Evolutionary conservation across 2,797 vertebrate genomes (phyloP).

Genomic region (Valencia hispanica): DNA sequence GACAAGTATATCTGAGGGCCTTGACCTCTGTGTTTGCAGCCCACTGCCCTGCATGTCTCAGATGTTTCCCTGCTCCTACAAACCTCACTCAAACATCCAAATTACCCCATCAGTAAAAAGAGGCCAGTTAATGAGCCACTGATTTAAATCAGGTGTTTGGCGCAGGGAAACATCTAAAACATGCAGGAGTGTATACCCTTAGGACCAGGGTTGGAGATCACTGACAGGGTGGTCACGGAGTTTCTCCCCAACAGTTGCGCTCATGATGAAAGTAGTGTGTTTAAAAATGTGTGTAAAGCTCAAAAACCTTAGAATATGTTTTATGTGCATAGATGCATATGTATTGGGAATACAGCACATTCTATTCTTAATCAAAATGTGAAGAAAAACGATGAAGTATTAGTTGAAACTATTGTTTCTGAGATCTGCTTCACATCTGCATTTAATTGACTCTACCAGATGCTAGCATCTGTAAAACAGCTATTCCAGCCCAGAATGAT

Average conservation of each 20-base stretch:
- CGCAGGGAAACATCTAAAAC: neutral
- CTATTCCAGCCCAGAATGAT: neutral
- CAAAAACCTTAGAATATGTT: neutral
- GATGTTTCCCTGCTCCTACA: neutral
- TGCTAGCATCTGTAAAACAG: too few species aligned
- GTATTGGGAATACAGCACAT: neutral
- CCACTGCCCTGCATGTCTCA: slow-evolving; percentile 5
- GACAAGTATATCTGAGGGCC: neutral
- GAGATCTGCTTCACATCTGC: neutral
- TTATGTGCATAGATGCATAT: neutral
- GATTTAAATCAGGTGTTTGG: neutral
- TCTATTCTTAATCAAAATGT: neutral
- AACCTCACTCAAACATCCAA: neutral
- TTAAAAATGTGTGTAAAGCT: neutral
- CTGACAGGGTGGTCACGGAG: neutral
- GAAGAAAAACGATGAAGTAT: neutral
- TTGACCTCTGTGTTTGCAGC: slow-evolving; percentile 1
- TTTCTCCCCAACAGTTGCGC: neutral
- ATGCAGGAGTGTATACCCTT: neutral
- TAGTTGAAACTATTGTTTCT: neutral
- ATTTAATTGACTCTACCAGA: neutral
- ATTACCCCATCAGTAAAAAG: neutral
- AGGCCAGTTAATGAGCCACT: neutral
- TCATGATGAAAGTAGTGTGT: neutral
- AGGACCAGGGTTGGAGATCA: neutral